phyloP scores from a whole-genome alignment of 2,888 invertebrate genomes.

The Altica lythri region DNA sequence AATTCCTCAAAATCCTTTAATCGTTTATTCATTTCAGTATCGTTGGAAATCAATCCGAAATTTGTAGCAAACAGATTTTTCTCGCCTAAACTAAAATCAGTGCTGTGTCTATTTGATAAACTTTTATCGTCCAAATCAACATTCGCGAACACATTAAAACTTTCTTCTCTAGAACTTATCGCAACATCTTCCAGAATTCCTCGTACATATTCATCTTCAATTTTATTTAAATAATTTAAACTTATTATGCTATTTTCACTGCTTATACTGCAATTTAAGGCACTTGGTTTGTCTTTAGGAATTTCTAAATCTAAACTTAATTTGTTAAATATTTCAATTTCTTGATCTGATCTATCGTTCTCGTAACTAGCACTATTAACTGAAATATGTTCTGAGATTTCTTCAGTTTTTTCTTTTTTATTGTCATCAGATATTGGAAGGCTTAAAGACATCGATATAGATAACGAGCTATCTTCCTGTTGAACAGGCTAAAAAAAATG shows the following conservation, averaged over 20 bases:
- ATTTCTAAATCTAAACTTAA: constrained; percentile 37
- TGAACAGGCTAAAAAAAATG: too few relatives aligned
- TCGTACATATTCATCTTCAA: constrained; percentile 43
- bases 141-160: constrained; percentile 54
- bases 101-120: constrained; percentile 43
- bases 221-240: constrained; percentile 38
- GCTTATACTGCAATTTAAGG: constrained; percentile 42
- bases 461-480: too few relatives aligned
- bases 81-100: constrained; percentile 33
- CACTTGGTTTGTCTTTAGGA: constrained; percentile 43
- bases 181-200: constrained; percentile 54
- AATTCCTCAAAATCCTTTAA: constrained; percentile 58
- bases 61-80: constrained; percentile 30
- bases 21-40: constrained; percentile 37
- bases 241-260: constrained; percentile 44
- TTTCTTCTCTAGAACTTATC: constrained; percentile 50
- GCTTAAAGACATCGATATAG: constrained; percentile 38
- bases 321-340: constrained; percentile 52
- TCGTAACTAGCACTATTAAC: constrained; percentile 47
- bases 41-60: constrained; percentile 27
- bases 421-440: constrained; percentile 37
- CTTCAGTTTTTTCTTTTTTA: constrained; percentile 31
- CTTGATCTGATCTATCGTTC: constrained; percentile 55
- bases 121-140: constrained; percentile 53
- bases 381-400: constrained; percentile 45